phyloP scores from a whole-genome alignment of 2,888 invertebrate species.

The Drosophila fulvimacula region DNA sequence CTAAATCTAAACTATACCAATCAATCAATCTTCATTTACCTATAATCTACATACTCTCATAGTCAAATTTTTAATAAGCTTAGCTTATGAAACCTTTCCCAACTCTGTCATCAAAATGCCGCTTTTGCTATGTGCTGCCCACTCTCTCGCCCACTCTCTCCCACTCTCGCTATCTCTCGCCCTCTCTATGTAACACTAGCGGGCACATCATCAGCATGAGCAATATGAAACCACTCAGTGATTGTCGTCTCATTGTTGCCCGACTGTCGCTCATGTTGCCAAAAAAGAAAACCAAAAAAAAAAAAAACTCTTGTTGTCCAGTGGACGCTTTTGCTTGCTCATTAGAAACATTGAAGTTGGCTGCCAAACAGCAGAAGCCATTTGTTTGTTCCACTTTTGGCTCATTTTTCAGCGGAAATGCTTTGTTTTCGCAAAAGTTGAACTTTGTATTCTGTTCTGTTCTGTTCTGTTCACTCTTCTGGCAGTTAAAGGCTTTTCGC shows the following conservation, averaged over 20 bases:
- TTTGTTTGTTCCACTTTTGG: slow-evolving; percentile 55
- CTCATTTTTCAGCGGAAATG: slow-evolving; percentile 61
- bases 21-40: neutral
- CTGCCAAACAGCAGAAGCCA: slow-evolving; percentile 43
- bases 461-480: neutral
- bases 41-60: neutral
- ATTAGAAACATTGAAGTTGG: slow-evolving; percentile 57
- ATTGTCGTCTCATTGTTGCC: slow-evolving; percentile 27
- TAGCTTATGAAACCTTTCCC: slow-evolving; percentile 60
- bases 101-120: slow-evolving; percentile 34
- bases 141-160: neutral
- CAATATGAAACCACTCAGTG: slow-evolving; percentile 7
- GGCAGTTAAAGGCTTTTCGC: slow-evolving; percentile 69
- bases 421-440: slow-evolving; percentile 57
- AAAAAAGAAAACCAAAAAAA: slow-evolving; percentile 2
- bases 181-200: neutral
- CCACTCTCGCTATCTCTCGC: neutral
- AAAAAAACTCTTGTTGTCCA: neutral
- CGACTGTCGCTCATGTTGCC: slow-evolving; percentile 36
- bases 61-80: neutral
- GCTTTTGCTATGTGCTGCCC: neutral
- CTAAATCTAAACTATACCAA: no score
- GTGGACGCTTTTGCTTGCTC: slow-evolving; percentile 50
- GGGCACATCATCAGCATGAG: slow-evolving; percentile 27
- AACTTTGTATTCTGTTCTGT: slow-evolving; percentile 61